Conservation (phyloP, 1,140 invertebrate species). For the Macrobrachium nipponense region DNA sequence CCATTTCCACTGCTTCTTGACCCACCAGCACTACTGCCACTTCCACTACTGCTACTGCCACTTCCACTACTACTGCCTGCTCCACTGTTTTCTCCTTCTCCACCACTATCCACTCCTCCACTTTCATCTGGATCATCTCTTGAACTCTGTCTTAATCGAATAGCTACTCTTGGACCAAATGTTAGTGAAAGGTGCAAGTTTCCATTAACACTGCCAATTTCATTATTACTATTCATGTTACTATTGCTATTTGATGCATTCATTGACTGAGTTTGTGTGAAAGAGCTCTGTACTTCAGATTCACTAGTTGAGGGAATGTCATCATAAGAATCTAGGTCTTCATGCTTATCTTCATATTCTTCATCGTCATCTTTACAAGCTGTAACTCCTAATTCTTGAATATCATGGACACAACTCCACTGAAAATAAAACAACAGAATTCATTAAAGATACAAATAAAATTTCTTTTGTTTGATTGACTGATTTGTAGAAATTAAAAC, state of each 20-base stretch:
- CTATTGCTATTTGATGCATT: slow-evolving; percentile 7
- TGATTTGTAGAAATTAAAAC: background rate
- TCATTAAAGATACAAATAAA: background rate
- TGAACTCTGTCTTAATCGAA: slow-evolving; percentile 47
- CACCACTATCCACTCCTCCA: slow-evolving; percentile 28
- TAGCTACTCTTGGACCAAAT: slow-evolving; percentile 53
- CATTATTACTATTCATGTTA: slow-evolving; percentile 21
- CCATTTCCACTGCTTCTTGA: slow-evolving; percentile 12
- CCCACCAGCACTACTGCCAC: slow-evolving; percentile 5
- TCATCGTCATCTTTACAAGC: slow-evolving; percentile 55
- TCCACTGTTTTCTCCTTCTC: background rate
- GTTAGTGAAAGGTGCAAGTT: slow-evolving; percentile 41
- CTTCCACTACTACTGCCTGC: slow-evolving; percentile 21
- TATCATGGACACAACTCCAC: slow-evolving; percentile 95
- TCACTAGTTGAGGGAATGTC: slow-evolving; percentile 48
- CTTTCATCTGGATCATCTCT: slow-evolving; percentile 42
- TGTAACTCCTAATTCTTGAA: slow-evolving; percentile 76
- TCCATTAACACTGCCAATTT: slow-evolving; percentile 47
- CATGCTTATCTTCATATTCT: slow-evolving; percentile 28
- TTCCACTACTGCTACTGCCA: slow-evolving; percentile 12
- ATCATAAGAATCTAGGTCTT: slow-evolving; percentile 36
- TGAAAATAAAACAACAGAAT: slow-evolving; percentile 23
- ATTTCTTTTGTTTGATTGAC: background rate
- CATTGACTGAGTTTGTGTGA: slow-evolving; percentile 25
- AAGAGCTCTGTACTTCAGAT: slow-evolving; percentile 40